Evolutionary conservation across 2,888 invertebrate species (phyloP), one percentile per base, ranked within the genome.

Genomic region (Teinopalpus imperialis): DNA sequence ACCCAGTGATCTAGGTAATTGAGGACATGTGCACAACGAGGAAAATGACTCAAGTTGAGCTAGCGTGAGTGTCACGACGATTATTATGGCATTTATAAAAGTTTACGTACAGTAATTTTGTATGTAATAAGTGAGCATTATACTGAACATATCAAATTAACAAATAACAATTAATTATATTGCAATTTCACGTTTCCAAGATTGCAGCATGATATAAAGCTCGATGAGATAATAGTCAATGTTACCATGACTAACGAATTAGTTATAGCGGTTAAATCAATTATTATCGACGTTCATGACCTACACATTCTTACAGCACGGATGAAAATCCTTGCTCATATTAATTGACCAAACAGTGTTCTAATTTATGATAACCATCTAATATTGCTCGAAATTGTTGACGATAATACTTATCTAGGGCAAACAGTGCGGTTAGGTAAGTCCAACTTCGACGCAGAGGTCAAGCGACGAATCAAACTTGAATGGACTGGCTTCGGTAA

Each of bases 271-370:
- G 69, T 70, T 68, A 68, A 59, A 55, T 27, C 20, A 16, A 1
- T 48, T 57, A 53, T 67, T 63, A 67, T 40, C 34, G 45, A 49
- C 61, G 56, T 60, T 66, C 80, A 63, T 81, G 83, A 80, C 80
- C 79, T 65, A 68, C 62, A 64, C 57, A 42, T 45, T 40, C 29
- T 21, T 39, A 49, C 49, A 32, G 52, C 49, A 27, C 51, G 49
- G 42, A 43, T 42, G 43, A 41, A 59, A 52, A 35, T 31, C 30
- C 24, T 40, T 26, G 40, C 14, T 26, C 10, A 16, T 35, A 21
- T 21, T 46, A 27, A 34, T 27, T 42, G 23, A 21, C 23, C 10
- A 37, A 34, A 27, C 27, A 27, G 14, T 27, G 24, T 27, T 35
- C 29, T 36, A 30, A 43, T 43, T 43, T 29, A 30, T 30, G 29